phyloP scores from a whole-genome alignment of 2,797 vertebrate species.

The Scolopax bukidnonensis region DNA sequence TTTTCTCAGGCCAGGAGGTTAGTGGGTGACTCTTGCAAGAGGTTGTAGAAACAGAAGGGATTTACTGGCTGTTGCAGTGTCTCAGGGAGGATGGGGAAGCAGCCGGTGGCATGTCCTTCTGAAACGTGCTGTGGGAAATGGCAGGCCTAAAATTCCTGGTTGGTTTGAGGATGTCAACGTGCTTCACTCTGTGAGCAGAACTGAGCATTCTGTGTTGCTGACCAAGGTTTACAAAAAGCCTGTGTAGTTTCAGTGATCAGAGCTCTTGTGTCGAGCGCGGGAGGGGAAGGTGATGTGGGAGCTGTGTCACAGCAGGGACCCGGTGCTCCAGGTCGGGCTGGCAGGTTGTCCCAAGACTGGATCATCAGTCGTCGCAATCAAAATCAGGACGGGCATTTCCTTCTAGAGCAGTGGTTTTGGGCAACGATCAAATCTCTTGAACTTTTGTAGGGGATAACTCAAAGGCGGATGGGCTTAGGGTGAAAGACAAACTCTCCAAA shows the following conservation, averaged over 20 bases:
- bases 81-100: neutral
- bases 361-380: neutral
- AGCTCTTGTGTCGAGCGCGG: neutral
- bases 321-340: accelerated
- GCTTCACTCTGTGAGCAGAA: neutral
- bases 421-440: neutral
- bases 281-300: neutral
- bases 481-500: neutral
- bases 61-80: neutral
- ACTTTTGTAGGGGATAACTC: neutral
- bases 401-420: neutral
- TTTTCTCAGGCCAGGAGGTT: neutral
- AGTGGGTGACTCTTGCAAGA: neutral
- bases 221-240: neutral
- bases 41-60: neutral
- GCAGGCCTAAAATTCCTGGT: neutral
- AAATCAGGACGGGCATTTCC: neutral
- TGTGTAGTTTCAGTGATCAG: accelerated
- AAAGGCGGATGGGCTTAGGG: neutral
- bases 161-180: neutral
- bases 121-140: neutral
- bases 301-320: neutral
- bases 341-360: neutral
- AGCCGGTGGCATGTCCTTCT: neutral
- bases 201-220: accelerated